Percentiles rank a stretch among this genome's conserved stretches.
These are phyloP conservation scores for Malurus elegans DNA, from an alignment of 2,113 vertebrate species.

Conservation along the genomic window DNA sequence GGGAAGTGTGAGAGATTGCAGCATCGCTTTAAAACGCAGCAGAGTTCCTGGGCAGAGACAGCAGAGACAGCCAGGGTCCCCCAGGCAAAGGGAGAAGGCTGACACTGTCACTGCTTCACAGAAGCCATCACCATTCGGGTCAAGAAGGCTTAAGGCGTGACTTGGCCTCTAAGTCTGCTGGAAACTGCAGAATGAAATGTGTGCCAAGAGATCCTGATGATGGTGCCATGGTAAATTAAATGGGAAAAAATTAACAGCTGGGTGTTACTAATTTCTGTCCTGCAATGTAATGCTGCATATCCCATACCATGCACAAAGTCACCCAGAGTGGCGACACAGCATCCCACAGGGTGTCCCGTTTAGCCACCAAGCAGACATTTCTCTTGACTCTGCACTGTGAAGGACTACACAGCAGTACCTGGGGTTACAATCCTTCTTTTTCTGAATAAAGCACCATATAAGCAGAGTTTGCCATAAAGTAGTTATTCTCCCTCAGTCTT, in stretches of 20 bases:
- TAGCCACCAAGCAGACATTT: not conserved
- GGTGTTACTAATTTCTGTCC: not conserved
- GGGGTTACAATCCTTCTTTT: not conserved
- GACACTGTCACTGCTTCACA: not conserved
- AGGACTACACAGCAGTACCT: not conserved
- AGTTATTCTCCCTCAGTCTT: not conserved
- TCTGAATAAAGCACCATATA: not conserved
- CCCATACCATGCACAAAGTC: not conserved
- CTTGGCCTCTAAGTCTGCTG: not conserved
- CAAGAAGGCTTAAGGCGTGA: not conserved
- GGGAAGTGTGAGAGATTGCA: not conserved
- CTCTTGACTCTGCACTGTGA: not conserved
- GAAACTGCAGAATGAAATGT: not conserved
- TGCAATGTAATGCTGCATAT: not conserved
- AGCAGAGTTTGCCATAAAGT: not conserved
- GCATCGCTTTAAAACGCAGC: not conserved
- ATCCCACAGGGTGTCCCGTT: fast-evolving
- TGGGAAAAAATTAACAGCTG: not conserved
- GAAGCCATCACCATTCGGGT: not conserved
- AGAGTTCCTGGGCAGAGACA: not conserved
- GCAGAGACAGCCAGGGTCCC: not conserved
- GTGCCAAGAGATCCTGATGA: not conserved
- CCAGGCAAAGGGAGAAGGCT: not conserved
- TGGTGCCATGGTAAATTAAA: not conserved
- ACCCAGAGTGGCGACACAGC: not conserved